A percentile compares a stretch with the other conserved stretches of the same genome.
phyloP scores from a whole-genome alignment of 1,140 invertebrate species.

The Lerema accius region DNA sequence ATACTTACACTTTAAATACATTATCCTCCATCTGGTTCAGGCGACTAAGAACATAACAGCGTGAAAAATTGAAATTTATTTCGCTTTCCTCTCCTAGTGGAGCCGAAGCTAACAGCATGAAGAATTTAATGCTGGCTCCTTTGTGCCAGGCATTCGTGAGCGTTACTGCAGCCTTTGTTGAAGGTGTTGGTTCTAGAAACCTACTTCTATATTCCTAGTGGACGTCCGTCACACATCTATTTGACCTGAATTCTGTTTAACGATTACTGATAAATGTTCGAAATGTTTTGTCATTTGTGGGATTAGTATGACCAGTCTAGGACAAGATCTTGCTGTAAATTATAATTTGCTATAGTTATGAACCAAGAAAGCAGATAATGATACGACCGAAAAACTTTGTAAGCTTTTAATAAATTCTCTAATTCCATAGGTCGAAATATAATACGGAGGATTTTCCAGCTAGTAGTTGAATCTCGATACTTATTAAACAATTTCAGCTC shows the following conservation, averaged over 20 bases:
- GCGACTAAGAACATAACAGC: too few species aligned
- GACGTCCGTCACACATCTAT: background rate
- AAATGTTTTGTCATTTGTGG: too few species aligned
- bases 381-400: too few species aligned
- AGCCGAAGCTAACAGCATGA: conserved; percentile 8
- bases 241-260: background rate
- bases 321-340: too few species aligned
- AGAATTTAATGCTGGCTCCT: conserved; percentile 30
- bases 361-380: too few species aligned
- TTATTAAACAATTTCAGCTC: background rate
- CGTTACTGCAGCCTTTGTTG: conserved; percentile 8
- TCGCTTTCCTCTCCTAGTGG: background rate
- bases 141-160: conserved; percentile 15
- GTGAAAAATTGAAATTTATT: background rate
- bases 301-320: too few species aligned
- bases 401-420: too few species aligned
- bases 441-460: background rate
- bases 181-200: conserved; percentile 23
- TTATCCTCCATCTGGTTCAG: too few species aligned
- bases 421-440: background rate
- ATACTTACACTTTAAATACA: too few species aligned
- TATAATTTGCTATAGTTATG: too few species aligned
- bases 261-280: too few species aligned
- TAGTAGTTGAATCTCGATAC: background rate
- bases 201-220: conserved; percentile 11